Evolutionary conservation across 2,888 invertebrate species (phyloP).

Genomic region (Ecliptopera silaceata): DNA sequence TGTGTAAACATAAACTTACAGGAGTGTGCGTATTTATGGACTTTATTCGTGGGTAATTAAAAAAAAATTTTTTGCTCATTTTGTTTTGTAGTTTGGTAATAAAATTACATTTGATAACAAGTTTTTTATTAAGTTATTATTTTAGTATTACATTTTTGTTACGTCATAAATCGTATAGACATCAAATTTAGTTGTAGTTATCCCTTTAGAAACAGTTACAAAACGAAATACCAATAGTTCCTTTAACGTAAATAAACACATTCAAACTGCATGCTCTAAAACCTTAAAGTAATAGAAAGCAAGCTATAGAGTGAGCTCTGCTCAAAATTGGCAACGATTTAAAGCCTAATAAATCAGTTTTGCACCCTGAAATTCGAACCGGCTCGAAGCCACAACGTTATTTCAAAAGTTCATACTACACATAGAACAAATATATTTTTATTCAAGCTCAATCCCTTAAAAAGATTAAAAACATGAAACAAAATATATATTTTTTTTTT

Average conservation of each 20-base stretch:
- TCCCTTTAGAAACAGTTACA: not conserved
- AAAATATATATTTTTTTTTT: too few relatives aligned
- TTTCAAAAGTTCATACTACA: slow-evolving; percentile 2
- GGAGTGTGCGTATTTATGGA: not conserved
- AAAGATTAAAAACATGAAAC: too few relatives aligned
- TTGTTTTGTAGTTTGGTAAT: not conserved
- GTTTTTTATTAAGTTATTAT: too few relatives aligned
- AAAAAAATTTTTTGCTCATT: too few relatives aligned
- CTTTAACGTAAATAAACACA: not conserved
- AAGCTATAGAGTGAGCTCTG: not conserved
- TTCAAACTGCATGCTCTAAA: not conserved
- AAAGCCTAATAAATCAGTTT: not conserved
- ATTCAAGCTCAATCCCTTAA: too few relatives aligned
- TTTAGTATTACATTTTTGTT: too few relatives aligned
- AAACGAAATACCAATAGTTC: not conserved
- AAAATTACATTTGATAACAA: too few relatives aligned
- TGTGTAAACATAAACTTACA: slow-evolving; percentile 6
- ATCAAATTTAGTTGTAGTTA: too few relatives aligned
- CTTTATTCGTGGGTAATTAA: too few relatives aligned
- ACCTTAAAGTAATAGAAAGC: not conserved
- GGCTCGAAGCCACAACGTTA: not conserved
- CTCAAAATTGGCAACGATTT: not conserved
- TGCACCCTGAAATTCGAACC: too few relatives aligned
- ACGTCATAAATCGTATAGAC: too few relatives aligned
- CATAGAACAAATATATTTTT: too few relatives aligned